phyloP scores from a whole-genome alignment of 2,113 vertebrate species.

The Catharus bicknelli region DNA sequence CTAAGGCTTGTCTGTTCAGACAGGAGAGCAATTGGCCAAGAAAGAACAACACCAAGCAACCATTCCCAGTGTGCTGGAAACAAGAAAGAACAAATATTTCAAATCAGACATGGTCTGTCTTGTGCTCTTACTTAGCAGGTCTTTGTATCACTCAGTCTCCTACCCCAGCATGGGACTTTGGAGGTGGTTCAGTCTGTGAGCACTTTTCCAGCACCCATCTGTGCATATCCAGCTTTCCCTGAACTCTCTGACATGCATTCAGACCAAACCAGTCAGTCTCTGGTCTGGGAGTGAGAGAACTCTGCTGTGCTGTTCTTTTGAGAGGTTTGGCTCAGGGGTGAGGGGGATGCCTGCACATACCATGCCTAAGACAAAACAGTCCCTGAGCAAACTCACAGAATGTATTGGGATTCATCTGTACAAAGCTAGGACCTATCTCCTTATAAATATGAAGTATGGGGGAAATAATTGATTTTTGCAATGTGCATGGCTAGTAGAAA shows the following conservation, averaged over 20 bases:
- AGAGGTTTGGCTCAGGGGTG: not conserved
- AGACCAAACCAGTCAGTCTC: not conserved
- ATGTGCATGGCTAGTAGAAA: not conserved
- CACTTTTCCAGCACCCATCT: not conserved
- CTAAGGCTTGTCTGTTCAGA: not conserved
- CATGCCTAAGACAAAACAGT: not conserved
- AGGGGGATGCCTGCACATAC: not conserved
- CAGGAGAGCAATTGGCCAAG: not conserved
- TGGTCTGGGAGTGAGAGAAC: not conserved
- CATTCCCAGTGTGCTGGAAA: not conserved
- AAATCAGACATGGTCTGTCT: not conserved
- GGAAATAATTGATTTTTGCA: not conserved
- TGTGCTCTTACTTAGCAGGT: not conserved
- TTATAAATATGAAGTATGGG: not conserved
- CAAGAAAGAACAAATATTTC: not conserved
- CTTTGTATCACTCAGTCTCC: not conserved
- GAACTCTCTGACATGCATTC: not conserved
- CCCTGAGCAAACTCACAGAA: not conserved
- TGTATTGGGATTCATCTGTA: accelerated
- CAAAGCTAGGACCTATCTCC: not conserved
- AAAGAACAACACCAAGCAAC: not conserved
- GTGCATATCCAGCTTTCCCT: not conserved
- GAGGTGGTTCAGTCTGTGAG: not conserved
- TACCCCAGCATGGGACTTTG: not conserved
- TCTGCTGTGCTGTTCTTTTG: not conserved